These are phyloP conservation scores for Channa maculata DNA, from an alignment of 2,113 vertebrate species.

Conservation along the genomic window DNA sequence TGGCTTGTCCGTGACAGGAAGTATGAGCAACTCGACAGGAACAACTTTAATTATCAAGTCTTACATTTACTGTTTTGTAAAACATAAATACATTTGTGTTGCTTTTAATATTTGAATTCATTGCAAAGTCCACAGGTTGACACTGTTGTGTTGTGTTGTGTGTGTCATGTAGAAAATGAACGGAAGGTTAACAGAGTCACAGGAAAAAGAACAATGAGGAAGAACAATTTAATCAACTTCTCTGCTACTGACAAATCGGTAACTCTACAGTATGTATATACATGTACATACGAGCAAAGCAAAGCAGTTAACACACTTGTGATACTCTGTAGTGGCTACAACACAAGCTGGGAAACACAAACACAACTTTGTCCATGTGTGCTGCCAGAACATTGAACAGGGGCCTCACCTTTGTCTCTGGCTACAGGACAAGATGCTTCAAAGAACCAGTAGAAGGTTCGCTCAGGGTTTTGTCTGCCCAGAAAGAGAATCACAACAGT, in stretches of 20 bases:
- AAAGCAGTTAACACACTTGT: neutral
- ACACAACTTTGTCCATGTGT: neutral
- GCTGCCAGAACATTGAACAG: neutral
- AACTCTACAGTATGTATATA: too few relatives aligned
- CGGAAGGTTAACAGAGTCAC: neutral
- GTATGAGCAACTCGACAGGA: constrained; percentile 36
- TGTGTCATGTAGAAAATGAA: neutral
- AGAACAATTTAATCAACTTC: constrained; percentile 37
- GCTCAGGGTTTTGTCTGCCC: constrained; percentile 85
- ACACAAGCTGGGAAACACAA: neutral
- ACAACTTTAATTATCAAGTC: neutral
- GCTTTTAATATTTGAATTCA: neutral
- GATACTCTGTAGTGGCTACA: neutral
- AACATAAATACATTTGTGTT: neutral
- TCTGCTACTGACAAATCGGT: neutral
- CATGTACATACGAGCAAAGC: too few relatives aligned
- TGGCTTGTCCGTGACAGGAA: constrained; percentile 80
- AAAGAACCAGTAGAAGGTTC: constrained; percentile 89
- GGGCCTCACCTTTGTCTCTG: constrained; percentile 85
- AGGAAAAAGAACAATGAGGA: neutral
- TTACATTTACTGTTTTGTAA: neutral
- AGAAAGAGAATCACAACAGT: constrained; percentile 32
- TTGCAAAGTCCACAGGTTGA: neutral
- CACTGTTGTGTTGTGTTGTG: neutral
- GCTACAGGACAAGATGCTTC: constrained; percentile 85